These are phyloP conservation scores for Prorops nasuta DNA, from an alignment of 1,140 invertebrate species.

Conservation along the genomic window DNA sequence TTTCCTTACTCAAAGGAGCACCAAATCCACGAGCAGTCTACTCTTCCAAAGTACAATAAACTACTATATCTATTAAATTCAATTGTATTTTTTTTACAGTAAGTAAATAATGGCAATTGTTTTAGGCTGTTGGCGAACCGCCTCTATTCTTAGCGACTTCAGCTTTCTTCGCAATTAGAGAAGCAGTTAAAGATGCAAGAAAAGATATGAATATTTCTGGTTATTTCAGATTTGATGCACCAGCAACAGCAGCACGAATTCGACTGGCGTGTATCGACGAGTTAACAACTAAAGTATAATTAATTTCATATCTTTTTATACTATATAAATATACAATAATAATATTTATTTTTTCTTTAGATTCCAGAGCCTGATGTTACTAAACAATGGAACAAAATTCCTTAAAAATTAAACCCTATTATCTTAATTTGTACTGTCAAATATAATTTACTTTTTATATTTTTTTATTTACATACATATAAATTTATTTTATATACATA, in stretches of 20 bases:
- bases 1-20: slow-evolving; percentile 83
- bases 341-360: slow-evolving; percentile 18
- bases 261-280: slow-evolving; percentile 86
- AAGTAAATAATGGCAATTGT: slow-evolving; percentile 3
- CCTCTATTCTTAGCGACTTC: slow-evolving; percentile 86
- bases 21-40: slow-evolving; percentile 88
- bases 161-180: slow-evolving; percentile 86
- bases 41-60: slow-evolving; percentile 80
- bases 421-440: neutral
- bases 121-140: slow-evolving; percentile 92
- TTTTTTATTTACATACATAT: neutral
- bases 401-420: slow-evolving; percentile 16
- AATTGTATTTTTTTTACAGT: slow-evolving; percentile 1
- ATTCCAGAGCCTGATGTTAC: slow-evolving; percentile 28
- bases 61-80: neutral
- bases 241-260: slow-evolving; percentile 85
- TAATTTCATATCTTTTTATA: neutral
- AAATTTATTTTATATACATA: neutral
- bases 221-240: slow-evolving; percentile 76
- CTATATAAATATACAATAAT: neutral
- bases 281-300: slow-evolving; percentile 73
- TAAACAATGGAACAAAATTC: slow-evolving; percentile 34
- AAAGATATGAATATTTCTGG: slow-evolving; percentile 63
- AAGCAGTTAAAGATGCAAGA: slow-evolving; percentile 81
- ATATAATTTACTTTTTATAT: slow-evolving; percentile 1